Evolutionary conservation across 2,797 vertebrate genomes (phyloP), one percentile per base, ranked within the genome.

Genomic region (Sebastes elongatus): DNA sequence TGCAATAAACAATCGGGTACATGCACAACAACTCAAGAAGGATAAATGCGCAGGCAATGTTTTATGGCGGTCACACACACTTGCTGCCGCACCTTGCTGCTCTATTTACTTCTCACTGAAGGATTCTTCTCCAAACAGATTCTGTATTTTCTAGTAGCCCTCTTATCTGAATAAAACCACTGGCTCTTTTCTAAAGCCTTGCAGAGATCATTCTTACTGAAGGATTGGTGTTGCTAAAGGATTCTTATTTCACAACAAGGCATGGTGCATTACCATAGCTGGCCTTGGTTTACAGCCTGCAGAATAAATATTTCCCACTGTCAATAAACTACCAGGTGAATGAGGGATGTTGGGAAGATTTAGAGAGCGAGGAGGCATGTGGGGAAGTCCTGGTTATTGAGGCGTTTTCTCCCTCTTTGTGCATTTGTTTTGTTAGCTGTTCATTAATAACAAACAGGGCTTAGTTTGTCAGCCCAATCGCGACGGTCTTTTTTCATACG

Each of bases 401-500:
- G 73, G 27, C 69, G 10, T 72, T 84, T 62, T 59, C 49, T 25
- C 38, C 61, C 63, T 49, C n/a, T 5, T 57, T 56, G 56, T 65
- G 38, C 76, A 87, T 93, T 89, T 53, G 71, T 91, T 79, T 86
- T 78, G 74, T 83, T 75, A 78, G 70, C 71, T 78, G 68, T 75
- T 82, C 74, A 75, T 90, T 86, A 81, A 91, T 89, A 88, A 91
- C 81, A 76, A 74, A 84, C 74, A 16, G 66, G 14, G 42, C 52
- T 38, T 67, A 70, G 68, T 88, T 89, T 86, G 42, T 92, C 82
- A 86, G 56, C 49, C 22, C 67, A 35, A 72, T 64, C 5, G 5
- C 20, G 2, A 16, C 4, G 4, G 27, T 76, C 38, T 77, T 85
- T 75, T 84, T 73, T 83, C 75, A 80, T 77, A 59, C 11, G 4